Conservation (phyloP, 2,797 vertebrate species). For the Pitangus sulphuratus region DNA sequence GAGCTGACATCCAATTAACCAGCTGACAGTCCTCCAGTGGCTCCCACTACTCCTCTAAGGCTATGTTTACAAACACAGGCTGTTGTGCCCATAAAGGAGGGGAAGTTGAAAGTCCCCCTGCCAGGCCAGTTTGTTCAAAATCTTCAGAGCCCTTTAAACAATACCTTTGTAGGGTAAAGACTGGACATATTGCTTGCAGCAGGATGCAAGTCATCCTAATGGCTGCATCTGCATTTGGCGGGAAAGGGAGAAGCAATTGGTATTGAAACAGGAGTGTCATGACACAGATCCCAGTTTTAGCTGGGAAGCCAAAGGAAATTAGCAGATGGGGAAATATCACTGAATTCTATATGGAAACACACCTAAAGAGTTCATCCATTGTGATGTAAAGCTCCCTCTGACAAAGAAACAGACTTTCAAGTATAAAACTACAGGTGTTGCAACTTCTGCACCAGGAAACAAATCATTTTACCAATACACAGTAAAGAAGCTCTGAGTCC, state of each 20-base stretch:
- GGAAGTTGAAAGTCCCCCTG: constrained; percentile 75
- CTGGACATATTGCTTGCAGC: constrained; percentile 76
- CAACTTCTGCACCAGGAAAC: neutral
- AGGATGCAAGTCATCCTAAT: constrained; percentile 72
- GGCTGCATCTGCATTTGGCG: constrained; percentile 1
- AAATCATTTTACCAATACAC: neutral
- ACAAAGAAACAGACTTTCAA: neutral
- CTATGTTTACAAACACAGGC: constrained; percentile 85
- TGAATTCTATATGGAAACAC: neutral
- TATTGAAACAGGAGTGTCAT: neutral
- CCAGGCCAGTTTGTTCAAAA: constrained; percentile 78
- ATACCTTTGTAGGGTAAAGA: constrained; percentile 74
- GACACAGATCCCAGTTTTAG: accelerated
- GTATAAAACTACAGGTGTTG: neutral
- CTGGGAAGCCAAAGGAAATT: neutral
- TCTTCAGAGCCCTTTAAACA: constrained; percentile 76
- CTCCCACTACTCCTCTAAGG: constrained; percentile 75
- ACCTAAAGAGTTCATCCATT: neutral
- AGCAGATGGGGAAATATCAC: neutral
- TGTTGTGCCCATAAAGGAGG: constrained; percentile 71
- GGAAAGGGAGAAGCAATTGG: constrained; percentile 36
- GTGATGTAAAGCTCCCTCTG: neutral
- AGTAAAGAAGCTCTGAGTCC: neutral
- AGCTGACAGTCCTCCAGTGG: constrained; percentile 76
- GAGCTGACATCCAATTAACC: constrained; percentile 89